Evolutionary conservation across 2,113 vertebrate species (phyloP).

Genomic region (Xenotilapia caudafasciata): DNA sequence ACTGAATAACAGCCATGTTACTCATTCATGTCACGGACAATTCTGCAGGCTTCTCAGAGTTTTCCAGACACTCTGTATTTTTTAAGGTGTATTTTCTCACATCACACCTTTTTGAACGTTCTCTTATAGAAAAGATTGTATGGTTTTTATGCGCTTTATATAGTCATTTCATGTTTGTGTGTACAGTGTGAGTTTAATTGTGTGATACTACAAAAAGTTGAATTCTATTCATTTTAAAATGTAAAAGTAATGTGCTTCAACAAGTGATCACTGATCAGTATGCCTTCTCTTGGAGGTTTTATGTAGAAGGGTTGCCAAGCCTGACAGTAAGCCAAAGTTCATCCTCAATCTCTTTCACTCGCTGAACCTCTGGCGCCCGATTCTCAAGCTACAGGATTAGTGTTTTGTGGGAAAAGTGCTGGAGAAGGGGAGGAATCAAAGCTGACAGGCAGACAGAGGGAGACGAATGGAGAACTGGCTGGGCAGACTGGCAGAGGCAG

Average conservation of each 20-base stretch:
- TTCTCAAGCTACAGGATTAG: constrained; percentile 15
- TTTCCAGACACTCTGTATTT: not conserved
- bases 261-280: not conserved
- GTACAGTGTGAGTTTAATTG: not conserved
- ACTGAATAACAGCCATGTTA: not conserved
- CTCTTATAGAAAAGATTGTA: not conserved
- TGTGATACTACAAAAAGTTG: not conserved
- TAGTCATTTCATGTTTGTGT: not conserved
- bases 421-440: constrained; percentile 11
- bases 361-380: not conserved
- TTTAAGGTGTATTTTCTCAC: not conserved
- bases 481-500: not conserved
- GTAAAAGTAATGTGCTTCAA: not conserved
- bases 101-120: not conserved
- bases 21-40: not conserved
- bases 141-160: not conserved
- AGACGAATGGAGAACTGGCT: not conserved
- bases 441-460: not conserved
- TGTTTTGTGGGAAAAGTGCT: not conserved
- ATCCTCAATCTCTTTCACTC: not conserved
- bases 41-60: not conserved
- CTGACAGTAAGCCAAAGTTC: constrained; percentile 3
- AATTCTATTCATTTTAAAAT: not conserved
- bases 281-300: not conserved
- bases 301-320: not conserved